A percentile compares a stretch with the other conserved stretches of the same genome.
phyloP scores from a whole-genome alignment of 2,113 vertebrate species.

The Clarias macrocephalus region DNA sequence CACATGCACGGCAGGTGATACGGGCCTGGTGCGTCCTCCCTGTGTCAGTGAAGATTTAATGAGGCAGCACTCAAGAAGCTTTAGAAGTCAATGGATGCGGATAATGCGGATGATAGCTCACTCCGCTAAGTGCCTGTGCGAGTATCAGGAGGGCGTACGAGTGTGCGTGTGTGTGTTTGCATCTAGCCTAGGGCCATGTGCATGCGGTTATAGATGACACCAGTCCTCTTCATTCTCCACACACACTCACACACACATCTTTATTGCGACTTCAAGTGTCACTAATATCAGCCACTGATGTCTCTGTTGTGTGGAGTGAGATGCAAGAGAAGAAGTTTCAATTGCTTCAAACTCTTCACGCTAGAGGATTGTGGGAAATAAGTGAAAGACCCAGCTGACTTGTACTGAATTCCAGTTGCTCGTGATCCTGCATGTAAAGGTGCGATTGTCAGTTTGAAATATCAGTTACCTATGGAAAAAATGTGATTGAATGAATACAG shows the following conservation, averaged over 20 bases:
- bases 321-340: conserved; percentile 14
- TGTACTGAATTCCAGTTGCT: not conserved
- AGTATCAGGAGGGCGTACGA: conserved; percentile 42
- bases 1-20: conserved; percentile 35
- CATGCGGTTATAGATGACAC: conserved; percentile 17
- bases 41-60: conserved; percentile 76
- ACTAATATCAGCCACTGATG: conserved; percentile 48
- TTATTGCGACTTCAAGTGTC: conserved; percentile 27
- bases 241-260: not conserved
- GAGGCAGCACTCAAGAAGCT: conserved; percentile 72
- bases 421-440: not conserved
- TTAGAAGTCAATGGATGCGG: conserved; percentile 75
- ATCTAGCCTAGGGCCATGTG: conserved; percentile 41
- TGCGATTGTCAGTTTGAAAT: not conserved
- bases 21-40: conserved; percentile 64
- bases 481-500: no score
- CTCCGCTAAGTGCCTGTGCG: conserved; percentile 54
- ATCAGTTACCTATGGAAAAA: no score
- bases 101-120: conserved; percentile 68
- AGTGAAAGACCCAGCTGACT: not conserved
- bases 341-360: not conserved
- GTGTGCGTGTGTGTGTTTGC: not conserved
- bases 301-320: conserved; percentile 40
- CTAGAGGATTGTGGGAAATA: not conserved
- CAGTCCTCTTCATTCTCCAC: conserved; percentile 12